Conservation (phyloP, 2,888 invertebrate genomes). For the Scrobipalpa atriplicella region DNA sequence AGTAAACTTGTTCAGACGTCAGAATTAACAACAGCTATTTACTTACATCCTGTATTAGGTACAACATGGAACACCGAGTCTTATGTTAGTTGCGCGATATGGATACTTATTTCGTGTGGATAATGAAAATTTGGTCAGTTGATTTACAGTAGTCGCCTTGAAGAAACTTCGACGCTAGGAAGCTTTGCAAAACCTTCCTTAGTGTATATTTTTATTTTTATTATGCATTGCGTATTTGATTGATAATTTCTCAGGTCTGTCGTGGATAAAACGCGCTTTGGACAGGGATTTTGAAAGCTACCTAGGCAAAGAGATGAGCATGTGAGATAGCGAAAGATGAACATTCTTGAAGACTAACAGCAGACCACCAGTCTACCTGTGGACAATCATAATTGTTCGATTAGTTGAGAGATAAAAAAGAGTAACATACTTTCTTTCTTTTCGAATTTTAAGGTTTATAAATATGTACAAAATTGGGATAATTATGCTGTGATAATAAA, state of each 20-base stretch:
- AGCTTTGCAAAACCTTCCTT: slow-evolving; percentile 45
- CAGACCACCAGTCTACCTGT: slow-evolving; percentile 61
- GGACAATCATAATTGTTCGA: slow-evolving; percentile 40
- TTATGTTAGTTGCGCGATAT: slow-evolving; percentile 24
- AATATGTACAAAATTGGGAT: too few relatives aligned
- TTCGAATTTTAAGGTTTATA: too few relatives aligned
- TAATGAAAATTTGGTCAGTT: not conserved
- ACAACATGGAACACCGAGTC: slow-evolving; percentile 14
- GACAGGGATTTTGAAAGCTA: slow-evolving; percentile 47
- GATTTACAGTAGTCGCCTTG: not conserved
- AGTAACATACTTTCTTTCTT: too few relatives aligned
- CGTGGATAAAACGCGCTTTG: not conserved
- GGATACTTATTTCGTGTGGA: slow-evolving; percentile 1
- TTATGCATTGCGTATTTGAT: slow-evolving; percentile 42
- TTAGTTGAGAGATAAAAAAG: too few relatives aligned
- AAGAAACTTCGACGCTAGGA: slow-evolving; percentile 42
- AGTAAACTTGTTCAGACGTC: not conserved
- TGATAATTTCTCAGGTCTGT: not conserved
- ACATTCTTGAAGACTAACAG: slow-evolving; percentile 40
- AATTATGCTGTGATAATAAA: too few relatives aligned
- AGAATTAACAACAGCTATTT: not conserved
- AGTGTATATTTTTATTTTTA: slow-evolving; percentile 26
- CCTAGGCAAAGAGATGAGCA: slow-evolving; percentile 55
- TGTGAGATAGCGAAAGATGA: slow-evolving; percentile 47
- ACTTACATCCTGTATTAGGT: not conserved